These are phyloP conservation scores for Stenichneumon culpator DNA, from an alignment of 2,888 invertebrate genomes.

Conservation along the genomic window DNA sequence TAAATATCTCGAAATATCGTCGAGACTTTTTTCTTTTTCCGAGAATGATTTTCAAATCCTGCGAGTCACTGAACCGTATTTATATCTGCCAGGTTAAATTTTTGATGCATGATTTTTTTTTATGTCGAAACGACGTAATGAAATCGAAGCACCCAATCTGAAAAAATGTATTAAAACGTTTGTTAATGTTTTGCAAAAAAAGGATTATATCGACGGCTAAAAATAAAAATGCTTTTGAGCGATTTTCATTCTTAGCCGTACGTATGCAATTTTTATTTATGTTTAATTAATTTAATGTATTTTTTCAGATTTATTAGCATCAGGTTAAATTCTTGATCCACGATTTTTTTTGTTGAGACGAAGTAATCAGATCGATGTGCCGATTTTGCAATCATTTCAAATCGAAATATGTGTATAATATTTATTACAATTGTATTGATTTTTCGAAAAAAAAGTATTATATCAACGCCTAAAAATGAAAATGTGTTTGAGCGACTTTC, in stretches of 20 bases:
- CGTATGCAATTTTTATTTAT: neutral
- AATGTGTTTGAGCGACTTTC: neutral
- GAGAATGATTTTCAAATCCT: neutral
- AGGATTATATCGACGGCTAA: no score
- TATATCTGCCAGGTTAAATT: neutral
- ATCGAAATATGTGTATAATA: neutral
- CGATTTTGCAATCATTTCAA: neutral
- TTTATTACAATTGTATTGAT: neutral
- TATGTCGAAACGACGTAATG: neutral
- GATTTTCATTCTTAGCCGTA: neutral
- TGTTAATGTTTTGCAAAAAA: no score
- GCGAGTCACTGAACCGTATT: slow-evolving; percentile 31
- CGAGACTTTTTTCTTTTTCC: neutral
- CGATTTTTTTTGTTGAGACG: neutral
- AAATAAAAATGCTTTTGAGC: neutral
- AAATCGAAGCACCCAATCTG: neutral
- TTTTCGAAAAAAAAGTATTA: no score
- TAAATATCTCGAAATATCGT: slow-evolving; percentile 24
- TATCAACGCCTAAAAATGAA: no score
- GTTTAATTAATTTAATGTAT: neutral
- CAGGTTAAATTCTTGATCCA: neutral
- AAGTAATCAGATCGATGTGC: neutral
- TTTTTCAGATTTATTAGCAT: neutral
- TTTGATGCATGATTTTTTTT: neutral
- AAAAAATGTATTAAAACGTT: neutral